phyloP scores from a whole-genome alignment of 2,888 invertebrate species.

The Smittia sp. region DNA sequence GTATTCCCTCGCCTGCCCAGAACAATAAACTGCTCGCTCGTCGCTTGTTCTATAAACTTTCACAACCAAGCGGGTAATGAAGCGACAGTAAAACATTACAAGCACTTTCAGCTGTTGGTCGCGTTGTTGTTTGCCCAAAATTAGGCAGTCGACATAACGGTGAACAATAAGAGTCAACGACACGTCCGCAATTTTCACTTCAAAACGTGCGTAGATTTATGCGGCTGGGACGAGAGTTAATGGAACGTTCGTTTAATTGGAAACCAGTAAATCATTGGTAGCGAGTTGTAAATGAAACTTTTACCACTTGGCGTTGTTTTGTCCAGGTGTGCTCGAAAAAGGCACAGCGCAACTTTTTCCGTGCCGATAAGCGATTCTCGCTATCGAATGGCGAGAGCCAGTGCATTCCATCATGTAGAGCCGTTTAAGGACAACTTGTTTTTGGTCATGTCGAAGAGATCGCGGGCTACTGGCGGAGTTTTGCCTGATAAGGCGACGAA shows the following conservation, averaged over 20 bases:
- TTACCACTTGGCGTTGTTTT: background rate
- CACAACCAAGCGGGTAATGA: too few species aligned
- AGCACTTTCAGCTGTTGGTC: too few species aligned
- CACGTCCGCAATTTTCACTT: background rate
- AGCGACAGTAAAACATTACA: too few species aligned
- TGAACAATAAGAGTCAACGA: slow-evolving; percentile 17
- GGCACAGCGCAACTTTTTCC: background rate
- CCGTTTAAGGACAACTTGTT: slow-evolving; percentile 20
- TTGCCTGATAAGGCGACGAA: too few species aligned
- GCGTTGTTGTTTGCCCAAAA: slow-evolving; percentile 1
- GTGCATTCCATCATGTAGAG: slow-evolving; percentile 28
- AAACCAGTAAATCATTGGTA: slow-evolving; percentile 22
- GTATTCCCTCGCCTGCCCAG: too few species aligned
- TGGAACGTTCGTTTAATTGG: slow-evolving; percentile 13
- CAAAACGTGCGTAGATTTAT: slow-evolving; percentile 4
- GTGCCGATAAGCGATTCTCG: background rate
- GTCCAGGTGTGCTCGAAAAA: slow-evolving; percentile 3
- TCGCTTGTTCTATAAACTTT: background rate
- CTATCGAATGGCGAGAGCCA: slow-evolving; percentile 15
- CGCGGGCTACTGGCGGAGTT: background rate
- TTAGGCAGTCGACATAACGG: background rate
- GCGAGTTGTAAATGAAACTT: slow-evolving; percentile 18
- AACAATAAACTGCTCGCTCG: too few species aligned
- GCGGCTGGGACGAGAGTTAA: background rate
- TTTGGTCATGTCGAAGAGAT: background rate